Conservation (phyloP, 2,888 invertebrate species). For the Ischnura elegans region DNA sequence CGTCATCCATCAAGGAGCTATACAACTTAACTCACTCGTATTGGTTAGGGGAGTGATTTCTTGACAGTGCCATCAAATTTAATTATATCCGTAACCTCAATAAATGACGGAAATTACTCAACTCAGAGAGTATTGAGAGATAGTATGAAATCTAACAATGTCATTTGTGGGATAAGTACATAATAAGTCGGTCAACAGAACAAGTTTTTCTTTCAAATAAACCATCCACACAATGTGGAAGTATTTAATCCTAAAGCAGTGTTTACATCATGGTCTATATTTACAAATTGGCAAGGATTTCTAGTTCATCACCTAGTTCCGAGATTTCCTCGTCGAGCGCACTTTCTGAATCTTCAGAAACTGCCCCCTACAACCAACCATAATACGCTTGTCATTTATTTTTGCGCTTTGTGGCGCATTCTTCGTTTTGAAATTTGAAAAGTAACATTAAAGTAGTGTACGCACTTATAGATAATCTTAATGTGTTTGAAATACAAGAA, state of each 20-base stretch:
- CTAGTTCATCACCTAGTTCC: background rate
- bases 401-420: background rate
- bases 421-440: background rate
- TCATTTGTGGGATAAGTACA: too few relatives aligned
- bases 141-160: too few relatives aligned
- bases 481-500: too few relatives aligned
- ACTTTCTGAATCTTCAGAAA: background rate
- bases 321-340: background rate
- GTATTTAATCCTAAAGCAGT: too few relatives aligned
- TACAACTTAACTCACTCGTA: background rate
- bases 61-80: background rate
- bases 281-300: background rate
- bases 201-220: too few relatives aligned
- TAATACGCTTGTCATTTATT: constrained; percentile 24
- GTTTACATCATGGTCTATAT: background rate
- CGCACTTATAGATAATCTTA: too few relatives aligned
- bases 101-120: background rate
- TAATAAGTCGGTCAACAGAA: too few relatives aligned
- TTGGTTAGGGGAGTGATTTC: background rate
- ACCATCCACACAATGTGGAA: too few relatives aligned
- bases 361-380: background rate
- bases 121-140: background rate
- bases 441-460: too few relatives aligned
- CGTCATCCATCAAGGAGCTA: background rate
- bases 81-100: constrained; percentile 3